Conservation (phyloP, 2,797 vertebrate genomes). For the Poeciliopsis infans region DNA sequence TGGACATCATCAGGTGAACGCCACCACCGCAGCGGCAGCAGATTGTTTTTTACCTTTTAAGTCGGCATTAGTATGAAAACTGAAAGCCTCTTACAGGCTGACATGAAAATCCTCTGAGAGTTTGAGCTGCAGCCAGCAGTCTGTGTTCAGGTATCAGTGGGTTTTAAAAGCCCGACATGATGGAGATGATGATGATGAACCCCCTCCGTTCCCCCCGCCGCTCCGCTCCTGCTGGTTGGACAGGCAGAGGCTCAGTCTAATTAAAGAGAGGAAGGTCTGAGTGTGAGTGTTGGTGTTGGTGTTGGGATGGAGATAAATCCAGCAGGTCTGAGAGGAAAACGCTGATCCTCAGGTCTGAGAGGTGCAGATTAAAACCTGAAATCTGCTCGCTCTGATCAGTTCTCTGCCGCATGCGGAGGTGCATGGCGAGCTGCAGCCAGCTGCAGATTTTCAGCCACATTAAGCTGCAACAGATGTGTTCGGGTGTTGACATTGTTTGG, state of each 20-base stretch:
- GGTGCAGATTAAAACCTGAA: constrained; percentile 53
- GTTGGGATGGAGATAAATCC: constrained; percentile 36
- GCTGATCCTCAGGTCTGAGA: constrained; percentile 23
- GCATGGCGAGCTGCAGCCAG: constrained; percentile 5
- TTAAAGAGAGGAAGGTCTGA: constrained; percentile 25
- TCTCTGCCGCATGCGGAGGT: constrained; percentile 13
- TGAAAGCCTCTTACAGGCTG: constrained; percentile 68
- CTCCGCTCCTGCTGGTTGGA: constrained; percentile 16
- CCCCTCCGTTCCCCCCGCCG: neutral
- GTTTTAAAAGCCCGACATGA: constrained; percentile 25
- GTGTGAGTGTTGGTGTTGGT: constrained; percentile 21
- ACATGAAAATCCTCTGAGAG: constrained; percentile 67
- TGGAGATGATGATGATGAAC: constrained; percentile 2
- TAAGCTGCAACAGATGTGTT: constrained; percentile 75
- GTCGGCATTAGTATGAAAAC: constrained; percentile 61
- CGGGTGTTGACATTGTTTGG: constrained; percentile 76
- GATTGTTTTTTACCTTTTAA: constrained; percentile 65
- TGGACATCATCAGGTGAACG: constrained; percentile 64
- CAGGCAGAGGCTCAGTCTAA: constrained; percentile 38
- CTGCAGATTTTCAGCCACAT: constrained; percentile 46
- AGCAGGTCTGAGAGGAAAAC: constrained; percentile 34
- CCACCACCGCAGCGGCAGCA: constrained; percentile 27
- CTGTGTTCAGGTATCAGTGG: constrained; percentile 60
- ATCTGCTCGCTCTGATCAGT: constrained; percentile 42
- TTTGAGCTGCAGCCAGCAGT: constrained; percentile 56